Conservation (phyloP, 2,113 vertebrate genomes). For the Antechinus flavipes region DNA sequence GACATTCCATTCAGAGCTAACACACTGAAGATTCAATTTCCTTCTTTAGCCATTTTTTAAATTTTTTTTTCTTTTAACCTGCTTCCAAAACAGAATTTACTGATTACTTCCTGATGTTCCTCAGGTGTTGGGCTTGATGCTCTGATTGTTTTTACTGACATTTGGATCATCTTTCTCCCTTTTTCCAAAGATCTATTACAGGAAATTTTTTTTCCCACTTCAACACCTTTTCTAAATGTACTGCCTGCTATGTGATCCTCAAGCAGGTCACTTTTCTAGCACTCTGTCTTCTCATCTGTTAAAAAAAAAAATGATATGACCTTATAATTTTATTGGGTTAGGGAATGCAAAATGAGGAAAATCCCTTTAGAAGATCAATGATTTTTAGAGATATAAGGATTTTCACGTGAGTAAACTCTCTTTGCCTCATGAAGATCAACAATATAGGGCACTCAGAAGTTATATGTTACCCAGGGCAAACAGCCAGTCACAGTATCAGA, state of each 20-base stretch:
- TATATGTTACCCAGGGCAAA: not conserved
- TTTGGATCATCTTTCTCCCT: not conserved
- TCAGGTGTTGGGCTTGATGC: not conserved
- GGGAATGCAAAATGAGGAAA: not conserved
- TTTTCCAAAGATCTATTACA: not conserved
- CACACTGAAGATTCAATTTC: not conserved
- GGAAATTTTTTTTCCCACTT: not conserved
- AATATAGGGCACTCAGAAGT: not conserved
- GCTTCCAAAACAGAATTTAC: not conserved
- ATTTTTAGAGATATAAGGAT: not conserved
- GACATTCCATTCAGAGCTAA: not conserved
- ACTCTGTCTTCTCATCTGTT: not conserved
- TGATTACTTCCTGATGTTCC: not conserved
- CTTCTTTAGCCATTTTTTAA: not conserved
- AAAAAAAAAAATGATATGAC: not conserved
- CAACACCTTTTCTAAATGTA: slow-evolving; percentile 5
- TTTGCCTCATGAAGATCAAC: not conserved
- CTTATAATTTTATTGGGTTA: not conserved
- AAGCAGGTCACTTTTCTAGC: not conserved
- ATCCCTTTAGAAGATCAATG: not conserved
- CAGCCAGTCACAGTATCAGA: not conserved
- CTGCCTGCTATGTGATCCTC: not conserved
- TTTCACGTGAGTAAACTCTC: not conserved
- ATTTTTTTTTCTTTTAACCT: not conserved
- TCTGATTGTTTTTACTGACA: not conserved